Evolutionary conservation across 2,888 invertebrate species (phyloP).

Genomic region (Zootermopsis nevadensis): DNA sequence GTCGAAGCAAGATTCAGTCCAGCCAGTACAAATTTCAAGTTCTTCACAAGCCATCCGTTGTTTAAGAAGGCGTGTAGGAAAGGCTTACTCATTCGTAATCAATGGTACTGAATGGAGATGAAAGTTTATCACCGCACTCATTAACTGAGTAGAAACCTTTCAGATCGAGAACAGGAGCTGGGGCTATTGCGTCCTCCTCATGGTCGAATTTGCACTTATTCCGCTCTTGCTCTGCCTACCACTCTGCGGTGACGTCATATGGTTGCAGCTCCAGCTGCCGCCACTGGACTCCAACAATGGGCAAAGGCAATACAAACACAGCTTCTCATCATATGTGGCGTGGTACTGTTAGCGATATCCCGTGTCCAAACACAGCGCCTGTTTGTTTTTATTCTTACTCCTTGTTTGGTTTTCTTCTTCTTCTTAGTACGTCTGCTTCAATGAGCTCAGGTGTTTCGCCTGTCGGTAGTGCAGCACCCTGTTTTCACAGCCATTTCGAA

Average conservation of each 20-base stretch:
- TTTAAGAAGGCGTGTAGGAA: no score
- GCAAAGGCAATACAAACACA: conserved; percentile 20
- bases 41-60: no score
- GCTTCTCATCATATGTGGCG: conserved; percentile 12
- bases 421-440: background rate
- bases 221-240: background rate
- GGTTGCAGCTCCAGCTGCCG: conserved; percentile 17
- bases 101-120: no score
- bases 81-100: no score
- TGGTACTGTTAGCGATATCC: conserved; percentile 19
- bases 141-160: no score
- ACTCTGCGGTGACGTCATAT: background rate
- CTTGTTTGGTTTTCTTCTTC: background rate
- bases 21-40: no score
- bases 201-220: background rate
- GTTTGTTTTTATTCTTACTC: conserved; percentile 19
- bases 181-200: no score
- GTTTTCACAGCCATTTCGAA: background rate
- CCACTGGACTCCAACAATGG: conserved; percentile 20
- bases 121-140: no score
- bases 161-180: no score
- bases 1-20: no score
- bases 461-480: background rate
- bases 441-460: background rate
- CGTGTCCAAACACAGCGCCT: background rate